A percentile compares a stretch with the other conserved stretches of the same genome.
These are phyloP conservation scores for Lasiurus borealis DNA, from an alignment of 2,113 vertebrate genomes.

Conservation along the genomic window DNA sequence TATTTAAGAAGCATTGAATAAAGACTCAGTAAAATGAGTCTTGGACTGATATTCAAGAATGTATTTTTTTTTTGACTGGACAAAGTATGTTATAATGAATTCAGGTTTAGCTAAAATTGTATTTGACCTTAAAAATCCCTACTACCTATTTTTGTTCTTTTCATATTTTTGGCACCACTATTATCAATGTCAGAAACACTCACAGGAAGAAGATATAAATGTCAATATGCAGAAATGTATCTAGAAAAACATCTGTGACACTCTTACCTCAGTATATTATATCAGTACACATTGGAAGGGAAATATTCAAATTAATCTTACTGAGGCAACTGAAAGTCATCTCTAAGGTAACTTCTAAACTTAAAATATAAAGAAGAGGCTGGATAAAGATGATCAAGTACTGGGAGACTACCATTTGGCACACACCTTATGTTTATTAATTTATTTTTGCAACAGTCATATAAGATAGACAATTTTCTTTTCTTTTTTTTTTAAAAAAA, in stretches of 20 bases:
- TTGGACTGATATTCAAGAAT: neutral
- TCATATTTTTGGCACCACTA: conserved; percentile 54
- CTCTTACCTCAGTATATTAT: neutral
- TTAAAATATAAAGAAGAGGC: neutral
- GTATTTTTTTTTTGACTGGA: neutral
- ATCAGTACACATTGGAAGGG: neutral
- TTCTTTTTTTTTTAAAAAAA: neutral
- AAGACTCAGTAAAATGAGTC: neutral
- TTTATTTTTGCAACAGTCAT: neutral
- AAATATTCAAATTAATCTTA: neutral
- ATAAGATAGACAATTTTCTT: neutral
- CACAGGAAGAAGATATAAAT: conserved; percentile 26
- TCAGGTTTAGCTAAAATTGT: conserved; percentile 1
- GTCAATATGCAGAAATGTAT: conserved; percentile 8
- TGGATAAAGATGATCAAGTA: neutral
- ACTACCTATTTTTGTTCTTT: conserved; percentile 34
- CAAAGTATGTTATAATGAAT: neutral
- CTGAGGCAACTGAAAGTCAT: neutral
- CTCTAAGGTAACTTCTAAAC: neutral
- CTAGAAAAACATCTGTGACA: neutral
- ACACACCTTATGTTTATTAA: neutral
- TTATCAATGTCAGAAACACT: conserved; percentile 8
- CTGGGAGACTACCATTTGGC: neutral
- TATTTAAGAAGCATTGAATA: neutral
- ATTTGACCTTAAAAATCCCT: conserved; percentile 33